These are phyloP conservation scores for Ichneumon xanthorius DNA, from an alignment of 2,888 invertebrate genomes.

Conservation along the genomic window DNA sequence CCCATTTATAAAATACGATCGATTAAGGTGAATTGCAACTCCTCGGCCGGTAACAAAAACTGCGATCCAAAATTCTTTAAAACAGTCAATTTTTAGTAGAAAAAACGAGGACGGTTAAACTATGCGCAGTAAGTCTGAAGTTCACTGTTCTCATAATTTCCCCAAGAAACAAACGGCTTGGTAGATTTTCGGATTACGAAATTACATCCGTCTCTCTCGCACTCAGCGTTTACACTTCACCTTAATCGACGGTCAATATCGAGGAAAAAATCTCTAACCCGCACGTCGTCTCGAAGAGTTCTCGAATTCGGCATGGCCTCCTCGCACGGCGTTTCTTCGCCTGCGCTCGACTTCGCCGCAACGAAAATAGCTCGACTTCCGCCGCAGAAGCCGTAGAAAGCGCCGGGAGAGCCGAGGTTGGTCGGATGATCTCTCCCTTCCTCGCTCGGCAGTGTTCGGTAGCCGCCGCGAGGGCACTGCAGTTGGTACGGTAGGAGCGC, in stretches of 20 bases:
- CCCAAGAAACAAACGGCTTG: no score
- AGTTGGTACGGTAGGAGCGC: constrained; percentile 18
- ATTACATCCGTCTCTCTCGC: neutral
- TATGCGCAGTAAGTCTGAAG: no score
- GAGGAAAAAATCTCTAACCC: neutral
- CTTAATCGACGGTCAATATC: neutral
- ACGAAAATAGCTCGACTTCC: constrained; percentile 69
- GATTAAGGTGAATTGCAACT: no score
- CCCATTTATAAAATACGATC: neutral
- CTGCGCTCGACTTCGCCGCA: constrained; percentile 56
- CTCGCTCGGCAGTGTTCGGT: constrained; percentile 3
- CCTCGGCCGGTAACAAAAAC: no score
- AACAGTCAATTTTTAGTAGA: no score
- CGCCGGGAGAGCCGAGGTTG: constrained; percentile 54
- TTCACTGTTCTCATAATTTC: no score
- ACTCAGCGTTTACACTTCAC: neutral
- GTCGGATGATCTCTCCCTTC: constrained; percentile 51
- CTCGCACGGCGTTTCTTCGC: constrained; percentile 23
- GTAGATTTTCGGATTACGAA: neutral
- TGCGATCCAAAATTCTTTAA: no score
- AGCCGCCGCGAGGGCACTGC: constrained; percentile 1
- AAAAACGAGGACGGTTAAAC: no score
- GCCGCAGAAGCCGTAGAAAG: constrained; percentile 62
- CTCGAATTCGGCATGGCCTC: constrained; percentile 27
- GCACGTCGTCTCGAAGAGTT: neutral